Evolutionary conservation across 2,888 invertebrate genomes (phyloP).

Genomic region (Oscheius sp.): DNA sequence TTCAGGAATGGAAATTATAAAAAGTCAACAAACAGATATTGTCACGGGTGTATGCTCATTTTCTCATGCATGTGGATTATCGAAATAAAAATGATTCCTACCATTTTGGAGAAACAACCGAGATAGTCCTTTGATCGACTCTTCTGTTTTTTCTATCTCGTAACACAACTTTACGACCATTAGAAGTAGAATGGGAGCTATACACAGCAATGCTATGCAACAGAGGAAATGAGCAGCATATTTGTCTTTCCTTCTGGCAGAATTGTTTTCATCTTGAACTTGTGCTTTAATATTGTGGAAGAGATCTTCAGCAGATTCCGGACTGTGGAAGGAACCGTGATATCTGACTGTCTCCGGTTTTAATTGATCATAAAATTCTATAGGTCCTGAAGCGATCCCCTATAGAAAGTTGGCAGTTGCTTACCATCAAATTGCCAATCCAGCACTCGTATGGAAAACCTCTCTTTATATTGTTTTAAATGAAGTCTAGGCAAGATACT

Average conservation of each 20-base stretch:
- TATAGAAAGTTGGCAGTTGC: no score
- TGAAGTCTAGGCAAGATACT: neutral
- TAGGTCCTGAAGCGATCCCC: slow-evolving; percentile 1
- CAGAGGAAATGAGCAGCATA: neutral
- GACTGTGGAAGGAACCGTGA: neutral
- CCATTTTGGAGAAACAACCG: neutral
- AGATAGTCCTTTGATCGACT: no score
- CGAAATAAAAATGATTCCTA: neutral
- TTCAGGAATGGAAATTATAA: slow-evolving; percentile 58
- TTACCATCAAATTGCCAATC: slow-evolving; percentile 10
- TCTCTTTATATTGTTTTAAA: neutral
- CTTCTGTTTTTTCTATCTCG: no score
- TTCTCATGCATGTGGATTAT: neutral
- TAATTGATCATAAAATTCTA: slow-evolving; percentile 9
- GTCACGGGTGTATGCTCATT: neutral
- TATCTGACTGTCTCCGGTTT: neutral
- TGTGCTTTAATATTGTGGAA: neutral
- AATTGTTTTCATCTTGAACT: neutral
- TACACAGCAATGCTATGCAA: slow-evolving; percentile 3
- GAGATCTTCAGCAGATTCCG: neutral
- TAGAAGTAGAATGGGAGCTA: slow-evolving; percentile 7
- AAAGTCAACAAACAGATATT: neutral
- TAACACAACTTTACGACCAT: no score
- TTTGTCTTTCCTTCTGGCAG: neutral
- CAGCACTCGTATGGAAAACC: neutral